These are phyloP conservation scores for Amphimallon solstitiale DNA, from an alignment of 2,888 invertebrate species.

Conservation along the genomic window DNA sequence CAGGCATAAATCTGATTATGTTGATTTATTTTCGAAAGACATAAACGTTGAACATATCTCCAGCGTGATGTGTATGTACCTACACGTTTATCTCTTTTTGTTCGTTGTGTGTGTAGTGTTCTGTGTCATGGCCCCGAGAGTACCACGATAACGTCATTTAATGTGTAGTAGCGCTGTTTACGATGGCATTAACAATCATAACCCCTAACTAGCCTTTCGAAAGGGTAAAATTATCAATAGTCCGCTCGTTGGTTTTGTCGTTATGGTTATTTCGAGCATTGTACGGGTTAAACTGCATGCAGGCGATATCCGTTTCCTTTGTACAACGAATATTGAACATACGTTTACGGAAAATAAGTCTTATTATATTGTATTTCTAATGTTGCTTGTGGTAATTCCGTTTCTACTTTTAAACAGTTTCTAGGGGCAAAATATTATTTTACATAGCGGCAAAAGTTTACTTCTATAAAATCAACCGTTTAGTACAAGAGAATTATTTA, in stretches of 20 bases:
- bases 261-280: constrained; percentile 3
- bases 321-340: neutral
- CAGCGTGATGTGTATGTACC: constrained; percentile 15
- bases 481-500: no score
- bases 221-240: constrained; percentile 34
- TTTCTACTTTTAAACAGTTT: no score
- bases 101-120: neutral
- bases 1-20: constrained; percentile 14
- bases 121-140: no score
- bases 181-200: constrained; percentile 39
- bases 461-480: no score
- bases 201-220: constrained; percentile 30
- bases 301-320: no score
- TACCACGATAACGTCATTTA: constrained; percentile 32
- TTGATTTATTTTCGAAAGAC: constrained; percentile 20
- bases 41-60: constrained; percentile 12
- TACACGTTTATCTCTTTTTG: constrained; percentile 31
- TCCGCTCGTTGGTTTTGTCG: constrained; percentile 26
- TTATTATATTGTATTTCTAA: neutral
- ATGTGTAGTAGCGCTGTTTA: constrained; percentile 33
- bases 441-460: no score
- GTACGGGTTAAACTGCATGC: neutral
- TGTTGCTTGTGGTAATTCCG: no score
- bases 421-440: no score
- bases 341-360: neutral